Percentiles rank a stretch among this genome's conserved stretches.
Conservation (phyloP, 1,140 invertebrate species). For the Metaphire vulgaris region DNA sequence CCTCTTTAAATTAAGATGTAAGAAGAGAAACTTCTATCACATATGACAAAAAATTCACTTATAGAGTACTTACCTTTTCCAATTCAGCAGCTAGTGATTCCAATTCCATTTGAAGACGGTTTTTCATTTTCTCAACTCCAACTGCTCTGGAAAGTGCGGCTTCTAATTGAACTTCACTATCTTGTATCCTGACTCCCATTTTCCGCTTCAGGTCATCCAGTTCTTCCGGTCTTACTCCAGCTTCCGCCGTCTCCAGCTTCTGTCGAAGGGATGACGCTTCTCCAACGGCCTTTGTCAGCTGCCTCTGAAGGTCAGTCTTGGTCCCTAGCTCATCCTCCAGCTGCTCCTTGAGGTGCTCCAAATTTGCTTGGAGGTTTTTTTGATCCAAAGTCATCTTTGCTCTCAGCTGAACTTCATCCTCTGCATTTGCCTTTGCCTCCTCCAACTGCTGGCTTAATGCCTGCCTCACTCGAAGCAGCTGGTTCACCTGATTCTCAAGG, state of each 20-base stretch:
- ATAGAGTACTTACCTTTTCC: constrained; percentile 55
- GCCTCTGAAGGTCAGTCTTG: constrained; percentile 18
- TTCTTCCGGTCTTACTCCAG: constrained; percentile 86
- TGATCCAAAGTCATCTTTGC: constrained; percentile 51
- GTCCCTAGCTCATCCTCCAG: constrained; percentile 11
- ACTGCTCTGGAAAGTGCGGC: constrained; percentile 62
- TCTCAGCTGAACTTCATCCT: constrained; percentile 26
- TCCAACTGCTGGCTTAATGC: constrained; percentile 67
- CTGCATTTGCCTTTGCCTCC: constrained; percentile 55
- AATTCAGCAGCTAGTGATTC: constrained; percentile 97
- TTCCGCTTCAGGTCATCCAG: constrained; percentile 96
- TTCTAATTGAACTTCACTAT: constrained; percentile 83
- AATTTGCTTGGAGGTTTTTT: constrained; percentile 68
- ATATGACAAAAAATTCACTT: not conserved
- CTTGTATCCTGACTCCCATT: constrained; percentile 86
- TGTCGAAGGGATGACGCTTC: constrained; percentile 78
- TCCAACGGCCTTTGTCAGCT: constrained; percentile 81
- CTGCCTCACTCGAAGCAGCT: constrained; percentile 46
- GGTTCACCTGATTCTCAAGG: constrained; percentile 16
- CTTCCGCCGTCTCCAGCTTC: constrained; percentile 18
- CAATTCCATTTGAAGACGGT: constrained; percentile 89
- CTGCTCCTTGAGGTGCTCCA: constrained; percentile 21
- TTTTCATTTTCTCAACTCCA: constrained; percentile 88
- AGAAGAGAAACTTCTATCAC: no score
- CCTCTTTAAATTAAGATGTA: not conserved